These are phyloP conservation scores for Muricea muricata DNA, from an alignment of 92 coral and sea anemone genomes.

Conservation along the genomic window DNA sequence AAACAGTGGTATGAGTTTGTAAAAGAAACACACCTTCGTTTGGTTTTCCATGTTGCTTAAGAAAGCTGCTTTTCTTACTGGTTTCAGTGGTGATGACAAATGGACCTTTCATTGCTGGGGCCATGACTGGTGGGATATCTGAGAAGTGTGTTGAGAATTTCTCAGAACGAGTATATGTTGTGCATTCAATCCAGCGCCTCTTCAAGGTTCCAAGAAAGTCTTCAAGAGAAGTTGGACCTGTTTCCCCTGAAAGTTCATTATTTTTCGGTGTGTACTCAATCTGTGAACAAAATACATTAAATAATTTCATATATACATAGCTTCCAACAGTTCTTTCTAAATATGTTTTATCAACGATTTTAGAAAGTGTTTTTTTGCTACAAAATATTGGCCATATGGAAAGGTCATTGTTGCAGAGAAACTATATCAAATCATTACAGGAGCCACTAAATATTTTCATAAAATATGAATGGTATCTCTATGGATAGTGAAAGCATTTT, in stretches of 20 bases:
- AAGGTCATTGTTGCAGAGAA: too few species aligned
- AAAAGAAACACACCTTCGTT: neutral
- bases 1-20: neutral
- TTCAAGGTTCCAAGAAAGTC: slow-evolving; percentile 5
- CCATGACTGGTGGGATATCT: slow-evolving; percentile 43
- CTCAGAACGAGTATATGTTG: neutral
- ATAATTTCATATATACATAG: neutral
- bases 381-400: too few species aligned
- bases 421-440: neutral
- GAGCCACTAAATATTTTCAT: neutral
- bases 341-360: too few species aligned
- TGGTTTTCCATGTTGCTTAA: slow-evolving; percentile 26
- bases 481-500: too few species aligned
- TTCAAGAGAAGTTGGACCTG: neutral
- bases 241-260: neutral
- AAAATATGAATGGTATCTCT: too few species aligned
- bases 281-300: neutral
- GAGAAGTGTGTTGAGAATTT: neutral
- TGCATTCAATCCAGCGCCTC: slow-evolving; percentile 41
- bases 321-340: too few species aligned
- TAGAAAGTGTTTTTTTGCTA: too few species aligned
- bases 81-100: slow-evolving; percentile 15
- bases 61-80: slow-evolving; percentile 8
- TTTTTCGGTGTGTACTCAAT: neutral
- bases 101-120: slow-evolving; percentile 14